Evolutionary conservation across 2,888 invertebrate species (phyloP).

Genomic region (Mythimna albipuncta): DNA sequence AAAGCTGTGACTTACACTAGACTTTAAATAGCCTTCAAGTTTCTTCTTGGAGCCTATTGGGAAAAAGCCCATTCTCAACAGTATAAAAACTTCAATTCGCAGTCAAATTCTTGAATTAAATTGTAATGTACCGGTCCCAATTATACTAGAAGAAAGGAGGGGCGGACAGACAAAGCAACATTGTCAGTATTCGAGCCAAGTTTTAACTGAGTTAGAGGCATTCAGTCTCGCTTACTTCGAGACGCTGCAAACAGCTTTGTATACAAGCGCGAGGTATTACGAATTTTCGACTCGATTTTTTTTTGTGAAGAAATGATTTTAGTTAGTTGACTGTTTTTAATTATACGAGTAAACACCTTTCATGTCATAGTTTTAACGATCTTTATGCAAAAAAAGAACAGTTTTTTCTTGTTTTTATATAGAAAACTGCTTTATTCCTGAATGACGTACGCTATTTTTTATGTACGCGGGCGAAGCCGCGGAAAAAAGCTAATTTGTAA

Average conservation of each 20-base stretch:
- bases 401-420: no score
- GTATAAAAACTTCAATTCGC: conserved; percentile 53
- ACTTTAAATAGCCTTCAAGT: conserved; percentile 11
- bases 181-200: conserved; percentile 65
- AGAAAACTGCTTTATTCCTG: no score
- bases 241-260: conserved; percentile 55
- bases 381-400: no score
- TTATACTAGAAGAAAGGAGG: conserved; percentile 65
- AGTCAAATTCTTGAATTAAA: conserved; percentile 64
- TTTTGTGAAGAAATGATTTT: conserved; percentile 1
- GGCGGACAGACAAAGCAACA: conserved; percentile 71
- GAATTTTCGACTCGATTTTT: conserved; percentile 26
- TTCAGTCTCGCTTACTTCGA: conserved; percentile 62
- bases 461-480: no score
- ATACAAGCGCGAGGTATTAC: conserved; percentile 38
- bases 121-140: conserved; percentile 69
- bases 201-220: conserved; percentile 72
- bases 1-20: background rate
- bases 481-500: no score
- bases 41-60: background rate
- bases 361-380: background rate
- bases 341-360: background rate
- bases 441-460: no score
- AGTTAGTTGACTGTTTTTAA: no score
- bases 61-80: conserved; percentile 42